Conservation (phyloP, 2,113 vertebrate species). For the Rana temporaria region DNA sequence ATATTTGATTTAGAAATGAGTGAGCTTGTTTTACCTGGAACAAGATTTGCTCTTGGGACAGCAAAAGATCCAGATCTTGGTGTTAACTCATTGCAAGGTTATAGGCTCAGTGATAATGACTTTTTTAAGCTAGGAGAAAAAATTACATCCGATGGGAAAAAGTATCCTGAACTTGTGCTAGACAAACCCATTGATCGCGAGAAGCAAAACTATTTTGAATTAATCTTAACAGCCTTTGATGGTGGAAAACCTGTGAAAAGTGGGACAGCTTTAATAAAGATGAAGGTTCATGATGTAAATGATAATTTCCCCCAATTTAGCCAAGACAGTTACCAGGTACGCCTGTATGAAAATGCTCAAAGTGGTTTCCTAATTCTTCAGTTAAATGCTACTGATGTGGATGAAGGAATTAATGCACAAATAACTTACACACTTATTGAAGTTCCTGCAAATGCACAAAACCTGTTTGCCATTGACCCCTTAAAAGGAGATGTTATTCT, state of each 20-base stretch:
- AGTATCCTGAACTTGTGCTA: slow-evolving; percentile 68
- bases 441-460: slow-evolving; percentile 56
- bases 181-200: slow-evolving; percentile 68
- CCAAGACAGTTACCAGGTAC: slow-evolving; percentile 58
- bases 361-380: slow-evolving; percentile 60
- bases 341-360: slow-evolving; percentile 64
- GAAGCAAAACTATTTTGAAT: slow-evolving; percentile 57
- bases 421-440: slow-evolving; percentile 68
- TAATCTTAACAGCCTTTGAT: slow-evolving; percentile 65
- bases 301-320: slow-evolving; percentile 68
- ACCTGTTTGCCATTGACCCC: slow-evolving; percentile 65
- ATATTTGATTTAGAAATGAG: slow-evolving; percentile 64
- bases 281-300: slow-evolving; percentile 66
- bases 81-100: slow-evolving; percentile 62
- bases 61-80: slow-evolving; percentile 59
- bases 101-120: slow-evolving; percentile 59
- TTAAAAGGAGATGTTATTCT: slow-evolving; percentile 66
- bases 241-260: slow-evolving; percentile 71
- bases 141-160: slow-evolving; percentile 56
- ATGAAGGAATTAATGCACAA: slow-evolving; percentile 65
- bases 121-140: slow-evolving; percentile 63
- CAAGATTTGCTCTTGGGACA: slow-evolving; percentile 60
- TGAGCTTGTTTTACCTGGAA: slow-evolving; percentile 58
- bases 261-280: slow-evolving; percentile 65
- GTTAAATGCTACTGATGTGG: slow-evolving; percentile 69